These are phyloP conservation scores for Bombus breviceps DNA, from an alignment of 1,140 invertebrate species.

Conservation along the genomic window DNA sequence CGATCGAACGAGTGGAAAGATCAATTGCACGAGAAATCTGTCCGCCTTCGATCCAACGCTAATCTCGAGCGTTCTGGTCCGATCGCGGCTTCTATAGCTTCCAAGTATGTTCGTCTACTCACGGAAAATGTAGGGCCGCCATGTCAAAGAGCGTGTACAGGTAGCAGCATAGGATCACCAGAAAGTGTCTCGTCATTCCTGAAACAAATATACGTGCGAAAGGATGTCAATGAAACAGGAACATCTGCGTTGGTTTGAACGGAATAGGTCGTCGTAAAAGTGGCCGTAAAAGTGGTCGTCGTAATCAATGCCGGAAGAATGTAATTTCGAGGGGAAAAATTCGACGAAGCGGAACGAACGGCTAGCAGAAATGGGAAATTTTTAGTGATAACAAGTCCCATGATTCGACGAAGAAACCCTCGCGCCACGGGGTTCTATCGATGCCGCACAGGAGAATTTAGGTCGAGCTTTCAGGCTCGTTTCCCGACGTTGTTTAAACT, in stretches of 20 bases:
- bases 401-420: not conserved
- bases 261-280: too few species aligned
- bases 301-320: not conserved
- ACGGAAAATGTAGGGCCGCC: conserved; percentile 80
- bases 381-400: not conserved
- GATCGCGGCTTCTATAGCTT: conserved; percentile 21
- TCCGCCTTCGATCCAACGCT: conserved; percentile 20
- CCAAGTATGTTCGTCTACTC: conserved; percentile 70
- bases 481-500: not conserved
- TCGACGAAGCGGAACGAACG: not conserved
- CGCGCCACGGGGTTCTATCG: conserved; percentile 1
- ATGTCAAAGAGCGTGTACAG: conserved; percentile 80
- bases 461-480: conserved; percentile 14
- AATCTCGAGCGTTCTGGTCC: conserved; percentile 14
- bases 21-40: not conserved
- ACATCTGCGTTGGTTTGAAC: fast-evolving
- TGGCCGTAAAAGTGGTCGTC: too few species aligned
- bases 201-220: conserved; percentile 47
- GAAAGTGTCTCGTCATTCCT: conserved; percentile 81
- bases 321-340: not conserved
- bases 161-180: conserved; percentile 81
- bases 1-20: not conserved
- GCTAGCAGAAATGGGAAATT: not conserved
- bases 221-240: not conserved
- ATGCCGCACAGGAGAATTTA: not conserved